A percentile compares a stretch with the other conserved stretches of the same genome.
phyloP scores from a whole-genome alignment of 1,140 invertebrate species.

The Drosophila kepulauana region DNA sequence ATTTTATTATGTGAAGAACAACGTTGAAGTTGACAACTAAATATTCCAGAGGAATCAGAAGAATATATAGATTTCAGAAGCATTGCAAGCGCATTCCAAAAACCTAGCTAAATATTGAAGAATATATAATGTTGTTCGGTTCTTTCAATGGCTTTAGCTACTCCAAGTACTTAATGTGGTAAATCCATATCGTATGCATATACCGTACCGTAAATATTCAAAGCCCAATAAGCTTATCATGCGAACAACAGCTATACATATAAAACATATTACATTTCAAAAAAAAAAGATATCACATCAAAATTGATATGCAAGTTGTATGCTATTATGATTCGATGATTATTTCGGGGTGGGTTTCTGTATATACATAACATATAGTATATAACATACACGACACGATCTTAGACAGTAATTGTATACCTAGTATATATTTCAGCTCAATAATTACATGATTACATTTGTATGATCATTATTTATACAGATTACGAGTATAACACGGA shows the following conservation, averaged over 20 bases:
- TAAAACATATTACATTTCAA: neutral
- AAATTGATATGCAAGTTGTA: neutral
- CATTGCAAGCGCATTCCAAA: neutral
- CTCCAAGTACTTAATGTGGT: conserved; percentile 41
- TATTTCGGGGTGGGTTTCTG: conserved; percentile 11
- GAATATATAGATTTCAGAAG: too few species aligned
- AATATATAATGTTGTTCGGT: conserved; percentile 61
- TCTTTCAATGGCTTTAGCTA: conserved; percentile 65
- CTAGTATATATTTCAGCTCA: conserved; percentile 59
- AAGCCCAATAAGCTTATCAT: conserved; percentile 14
- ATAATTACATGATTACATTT: conserved; percentile 10
- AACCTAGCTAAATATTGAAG: neutral
- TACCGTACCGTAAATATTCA: conserved; percentile 26
- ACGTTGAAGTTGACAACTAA: too few species aligned
- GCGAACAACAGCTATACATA: neutral
- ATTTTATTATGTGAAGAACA: too few species aligned
- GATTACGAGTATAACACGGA: conserved; percentile 30
- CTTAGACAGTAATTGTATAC: conserved; percentile 47
- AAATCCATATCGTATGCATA: conserved; percentile 13
- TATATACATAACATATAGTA: conserved; percentile 27
- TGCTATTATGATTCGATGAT: conserved; percentile 17
- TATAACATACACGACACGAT: conserved; percentile 4
- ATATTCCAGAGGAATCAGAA: too few species aligned
- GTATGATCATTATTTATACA: conserved; percentile 16
- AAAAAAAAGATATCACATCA: neutral